These are phyloP conservation scores for Esperia sulphurella DNA, from an alignment of 2,888 invertebrate species.

Conservation along the genomic window DNA sequence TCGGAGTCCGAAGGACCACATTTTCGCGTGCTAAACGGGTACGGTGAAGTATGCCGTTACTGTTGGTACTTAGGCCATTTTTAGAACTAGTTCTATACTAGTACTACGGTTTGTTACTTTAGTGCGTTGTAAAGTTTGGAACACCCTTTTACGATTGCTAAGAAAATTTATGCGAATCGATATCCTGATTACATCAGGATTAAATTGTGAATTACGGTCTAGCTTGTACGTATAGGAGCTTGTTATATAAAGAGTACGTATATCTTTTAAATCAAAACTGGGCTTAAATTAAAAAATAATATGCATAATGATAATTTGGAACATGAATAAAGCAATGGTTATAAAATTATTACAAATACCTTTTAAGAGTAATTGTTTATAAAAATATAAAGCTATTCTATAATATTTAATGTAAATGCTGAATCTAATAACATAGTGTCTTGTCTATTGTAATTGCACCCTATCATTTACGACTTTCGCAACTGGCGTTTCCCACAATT, in stretches of 20 bases:
- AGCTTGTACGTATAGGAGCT: too few species aligned
- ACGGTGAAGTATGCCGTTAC: background rate
- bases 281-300: too few species aligned
- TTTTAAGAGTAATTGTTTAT: background rate
- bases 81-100: background rate
- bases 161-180: too few species aligned
- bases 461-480: conserved; percentile 8
- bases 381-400: background rate
- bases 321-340: too few species aligned
- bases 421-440: background rate
- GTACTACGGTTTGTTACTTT: background rate
- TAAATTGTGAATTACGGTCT: too few species aligned
- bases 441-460: background rate
- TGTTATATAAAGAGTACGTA: too few species aligned
- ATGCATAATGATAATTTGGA: too few species aligned
- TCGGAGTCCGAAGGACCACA: conserved; percentile 5
- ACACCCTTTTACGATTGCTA: too few species aligned
- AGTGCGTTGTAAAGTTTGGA: background rate
- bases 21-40: conserved; percentile 8
- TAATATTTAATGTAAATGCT: background rate
- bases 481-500: conserved; percentile 10
- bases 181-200: too few species aligned
- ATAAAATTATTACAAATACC: background rate
- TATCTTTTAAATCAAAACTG: too few species aligned
- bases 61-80: background rate